Base-by-base conservation (phyloP, 2,113 vertebrate species). In the Callorhinus ursinus region DNA sequence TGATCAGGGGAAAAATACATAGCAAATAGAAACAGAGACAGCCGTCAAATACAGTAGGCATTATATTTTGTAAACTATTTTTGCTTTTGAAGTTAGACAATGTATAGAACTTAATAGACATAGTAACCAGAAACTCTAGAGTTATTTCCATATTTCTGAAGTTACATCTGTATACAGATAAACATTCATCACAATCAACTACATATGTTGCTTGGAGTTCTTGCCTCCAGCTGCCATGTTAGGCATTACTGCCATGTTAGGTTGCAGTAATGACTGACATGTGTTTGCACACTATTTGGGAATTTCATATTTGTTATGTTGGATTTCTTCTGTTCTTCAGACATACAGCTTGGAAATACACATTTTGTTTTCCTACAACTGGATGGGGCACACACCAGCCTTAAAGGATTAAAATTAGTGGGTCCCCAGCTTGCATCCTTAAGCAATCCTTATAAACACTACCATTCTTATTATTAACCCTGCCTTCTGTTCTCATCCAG, bases 401-500 rank as follows among this genome's bases (percentile, higher is more conserved):
- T 95, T 80, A 95, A 92, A 97, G 18, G 33, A 91, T 71, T 96
- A 88, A 22, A 96, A 57, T 67, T 93, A 95, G 55, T 26, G 59
- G 39, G 51, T 84, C 59, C 49, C 79, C 7, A 21, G 69, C 69
- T 97, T 97, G 91, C 46, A 93, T 95, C 31, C 65, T 96, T 90
- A 96, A 97, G n/a, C 42, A 55, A 46, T 82, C 69, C 51, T 96
- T 86, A 80, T 72, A 84, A 79, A 76, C 61, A 31, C 87, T 90
- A 90, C 74, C 88, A 51, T 79, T 88, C 72, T 96, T 79, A 95
- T 96, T 79, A 95, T 93, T 90, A 97, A 90, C 0, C 21, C 11
- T 79, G 46, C 22, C 85, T 96, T 93, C 59, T 98, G 51, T 92
- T 98, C 49, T 89, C 46, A 82, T 97, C 96, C 91, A 80, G 46